These are phyloP conservation scores for Eueremaeus valkanovi DNA, from an alignment of 2,888 invertebrate species.

Conservation along the genomic window DNA sequence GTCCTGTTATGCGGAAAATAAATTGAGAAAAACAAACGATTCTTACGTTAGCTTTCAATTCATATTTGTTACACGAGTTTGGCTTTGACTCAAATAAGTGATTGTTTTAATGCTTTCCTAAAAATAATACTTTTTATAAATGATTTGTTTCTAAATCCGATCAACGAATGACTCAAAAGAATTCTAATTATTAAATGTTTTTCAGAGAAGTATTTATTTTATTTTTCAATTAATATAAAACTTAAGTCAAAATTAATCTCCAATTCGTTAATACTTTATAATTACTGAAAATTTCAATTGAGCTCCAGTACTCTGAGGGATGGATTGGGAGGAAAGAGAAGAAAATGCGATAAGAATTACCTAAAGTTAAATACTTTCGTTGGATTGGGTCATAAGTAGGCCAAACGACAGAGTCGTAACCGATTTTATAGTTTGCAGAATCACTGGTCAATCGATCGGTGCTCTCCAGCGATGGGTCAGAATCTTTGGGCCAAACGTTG, in stretches of 20 bases:
- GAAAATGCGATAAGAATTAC: slow-evolving; percentile 38
- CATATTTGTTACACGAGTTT: no score
- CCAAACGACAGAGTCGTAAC: slow-evolving; percentile 59
- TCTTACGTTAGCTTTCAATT: background rate
- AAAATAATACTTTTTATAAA: background rate
- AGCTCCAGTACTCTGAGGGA: background rate
- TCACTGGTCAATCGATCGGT: slow-evolving; percentile 43
- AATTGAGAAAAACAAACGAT: background rate
- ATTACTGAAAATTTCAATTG: background rate
- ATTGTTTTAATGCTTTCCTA: no score
- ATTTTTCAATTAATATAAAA: no score
- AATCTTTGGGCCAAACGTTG: slow-evolving; percentile 39
- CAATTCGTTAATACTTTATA: no score
- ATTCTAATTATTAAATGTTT: background rate
- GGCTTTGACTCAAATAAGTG: no score
- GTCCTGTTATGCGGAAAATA: slow-evolving; percentile 60
- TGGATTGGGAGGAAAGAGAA: background rate
- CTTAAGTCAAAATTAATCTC: no score
- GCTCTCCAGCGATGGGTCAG: background rate
- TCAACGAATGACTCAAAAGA: background rate
- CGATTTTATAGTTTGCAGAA: slow-evolving; percentile 46
- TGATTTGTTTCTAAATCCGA: background rate
- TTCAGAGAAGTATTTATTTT: no score
- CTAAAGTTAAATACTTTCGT: slow-evolving; percentile 70
- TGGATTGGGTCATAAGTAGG: slow-evolving; percentile 86